Base-by-base conservation (phyloP, 2,888 invertebrate genomes). In the Desoria tigrina region DNA sequence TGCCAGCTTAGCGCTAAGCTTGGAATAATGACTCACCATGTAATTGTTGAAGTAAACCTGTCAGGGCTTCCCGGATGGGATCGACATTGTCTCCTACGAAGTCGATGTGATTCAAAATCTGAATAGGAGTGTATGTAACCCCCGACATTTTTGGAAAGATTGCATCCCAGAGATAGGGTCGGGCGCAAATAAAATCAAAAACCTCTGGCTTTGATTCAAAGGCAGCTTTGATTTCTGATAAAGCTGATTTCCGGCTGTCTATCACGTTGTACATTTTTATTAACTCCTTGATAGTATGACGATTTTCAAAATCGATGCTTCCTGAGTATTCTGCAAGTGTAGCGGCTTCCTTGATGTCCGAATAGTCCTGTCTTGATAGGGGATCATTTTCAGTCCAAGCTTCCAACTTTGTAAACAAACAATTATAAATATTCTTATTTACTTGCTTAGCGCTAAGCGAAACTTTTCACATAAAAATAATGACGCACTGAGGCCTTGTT, bases 111-210 rank as follows among this genome's bases (percentile, higher is more conserved):
- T 24, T 18, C 4, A 55, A 7, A n/a, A 55, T 55, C 4, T 9
- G 11, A 16, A 2, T 26, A 27, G 18, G 2, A 28, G 32, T 6
- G 28, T 7, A 28, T 4, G 4, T 55, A n/a, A 27, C 7, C 3
- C 4, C 32, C 3, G 27, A 28, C 4, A 9, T 9, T 9, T 3
- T 6, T 6, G 55, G 55, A 37, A 55, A 55, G 3, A n/a, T 32
- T 28, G 7, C 55, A n/a, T 26, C 55, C 32, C 28, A 55, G 7
- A 55, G 55, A 32, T 55, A 55, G 3, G 27, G 32, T n/a, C 55
- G 27, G 4, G 2, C 4, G n/a, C 2, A 4, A 23, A 55, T 4
- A 18, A 28, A 55, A 3, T 27, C 37, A 9, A 55, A 14, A 28
- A 55, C 14, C 18, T 18, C 55, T n/a, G n/a, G n/a, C 4, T 4